Percentiles rank a stretch among this genome's conserved stretches.
These are phyloP conservation scores for Pocillopora meandrina DNA, from an alignment of 92 coral and sea anemone genomes.

Conservation along the genomic window DNA sequence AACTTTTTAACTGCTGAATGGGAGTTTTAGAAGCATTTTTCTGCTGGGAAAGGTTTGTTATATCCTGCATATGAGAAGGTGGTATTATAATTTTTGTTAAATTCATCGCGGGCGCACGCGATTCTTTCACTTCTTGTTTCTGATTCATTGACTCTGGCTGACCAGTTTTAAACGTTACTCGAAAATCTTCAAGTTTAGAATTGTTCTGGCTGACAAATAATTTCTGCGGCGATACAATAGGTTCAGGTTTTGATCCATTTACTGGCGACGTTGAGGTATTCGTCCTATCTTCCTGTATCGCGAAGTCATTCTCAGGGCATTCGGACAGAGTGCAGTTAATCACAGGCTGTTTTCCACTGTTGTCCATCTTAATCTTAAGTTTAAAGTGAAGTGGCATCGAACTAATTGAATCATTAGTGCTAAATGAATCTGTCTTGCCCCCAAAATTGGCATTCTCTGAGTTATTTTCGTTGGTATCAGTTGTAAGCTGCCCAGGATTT, in stretches of 20 bases:
- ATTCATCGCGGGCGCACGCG: not conserved
- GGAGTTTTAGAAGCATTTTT: not conserved
- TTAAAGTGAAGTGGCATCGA: slow-evolving; percentile 27
- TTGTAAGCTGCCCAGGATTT: not conserved
- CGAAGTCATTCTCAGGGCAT: slow-evolving; percentile 21
- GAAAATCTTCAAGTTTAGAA: not conserved
- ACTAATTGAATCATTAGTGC: not conserved
- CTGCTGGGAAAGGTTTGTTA: not conserved
- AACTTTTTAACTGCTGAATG: not conserved
- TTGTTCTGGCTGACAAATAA: not conserved
- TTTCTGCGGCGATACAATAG: not conserved
- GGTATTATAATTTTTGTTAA: not conserved
- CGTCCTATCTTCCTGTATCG: not conserved
- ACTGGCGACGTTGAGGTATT: not conserved
- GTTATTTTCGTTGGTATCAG: not conserved
- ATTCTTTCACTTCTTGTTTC: not conserved
- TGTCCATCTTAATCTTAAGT: slow-evolving; percentile 34
- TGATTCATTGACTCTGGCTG: not conserved
- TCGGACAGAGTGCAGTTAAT: slow-evolving; percentile 32
- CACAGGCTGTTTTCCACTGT: slow-evolving; percentile 4
- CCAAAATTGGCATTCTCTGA: not conserved
- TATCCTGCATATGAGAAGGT: not conserved
- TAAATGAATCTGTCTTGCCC: not conserved
- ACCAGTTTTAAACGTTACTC: not conserved
- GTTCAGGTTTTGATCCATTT: not conserved